Base-by-base conservation (phyloP, 2,888 invertebrate genomes). In the Euproctis similis region DNA sequence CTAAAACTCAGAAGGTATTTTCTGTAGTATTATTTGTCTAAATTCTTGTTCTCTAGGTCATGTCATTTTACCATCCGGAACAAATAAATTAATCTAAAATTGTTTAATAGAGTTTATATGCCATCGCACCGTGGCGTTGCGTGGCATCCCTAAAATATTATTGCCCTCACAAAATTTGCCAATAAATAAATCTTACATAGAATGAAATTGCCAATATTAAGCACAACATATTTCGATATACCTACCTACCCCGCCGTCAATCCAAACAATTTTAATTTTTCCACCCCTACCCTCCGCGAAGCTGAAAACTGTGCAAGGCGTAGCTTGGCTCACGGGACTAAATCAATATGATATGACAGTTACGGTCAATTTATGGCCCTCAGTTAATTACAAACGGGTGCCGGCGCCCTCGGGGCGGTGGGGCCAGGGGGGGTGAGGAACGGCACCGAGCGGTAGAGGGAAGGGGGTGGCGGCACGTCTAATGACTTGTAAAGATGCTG, bases 271-370 rank as follows among this genome's bases (percentile, higher is more conserved):
- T 63, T 63, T 58, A 63, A 63, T 59, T 61, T 66, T 67, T 65
- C 62, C 58, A 39, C 55, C 59, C 33, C 53, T 53, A 47, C 55
- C 51, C 51, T 44, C n/a, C 34, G 49, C 36, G 46, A 34, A 48
- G 42, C 42, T 47, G 63, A 59, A 63, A 66, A 64, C 59, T 68
- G 59, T 20, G 48, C 55, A 56, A 60, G 58, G 58, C 63, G 60
- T 54, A 55, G 58, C 47, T 53, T 51, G 51, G 48, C 46, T 58
- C 68, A 53, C 68, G 77, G 70, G 81, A 74, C 82, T 84, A 84
- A 85, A 84, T 85, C 85, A 82, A 84, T 85, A 84, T 84, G 80
- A 84, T 84, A 84, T 82, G 84, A 85, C 84, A 85, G 84, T 82
- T 78, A 74, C 74, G 80, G 80, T 81, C 84, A 81, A 84, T 84